Percentiles rank a stretch among this genome's conserved stretches.
Evolutionary conservation across 2,113 vertebrate species (phyloP).

Genomic region (Campylorhamphus procurvoides): DNA sequence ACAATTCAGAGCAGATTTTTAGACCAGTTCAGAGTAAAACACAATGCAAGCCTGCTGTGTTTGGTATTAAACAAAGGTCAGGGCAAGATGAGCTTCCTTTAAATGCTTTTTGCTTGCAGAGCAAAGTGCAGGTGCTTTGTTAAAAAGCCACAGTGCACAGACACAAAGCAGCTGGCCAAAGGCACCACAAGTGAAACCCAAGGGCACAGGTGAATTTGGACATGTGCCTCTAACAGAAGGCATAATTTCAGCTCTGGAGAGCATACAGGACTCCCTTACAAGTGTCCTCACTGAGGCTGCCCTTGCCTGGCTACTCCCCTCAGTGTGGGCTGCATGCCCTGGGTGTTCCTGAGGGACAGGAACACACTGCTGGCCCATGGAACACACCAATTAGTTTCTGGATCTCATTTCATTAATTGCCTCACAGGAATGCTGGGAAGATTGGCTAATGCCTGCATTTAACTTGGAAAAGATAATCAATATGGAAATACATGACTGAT

Average conservation of each 20-base stretch:
- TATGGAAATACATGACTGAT: fast-evolving
- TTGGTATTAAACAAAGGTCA: not conserved
- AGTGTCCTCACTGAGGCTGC: not conserved
- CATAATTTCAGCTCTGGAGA: not conserved
- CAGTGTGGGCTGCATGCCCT: not conserved
- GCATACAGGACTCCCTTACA: not conserved
- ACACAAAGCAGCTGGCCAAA: not conserved
- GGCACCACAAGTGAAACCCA: not conserved
- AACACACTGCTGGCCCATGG: fast-evolving
- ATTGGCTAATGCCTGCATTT: not conserved
- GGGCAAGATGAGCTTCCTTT: not conserved
- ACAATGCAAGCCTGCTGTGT: not conserved
- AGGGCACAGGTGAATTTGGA: not conserved
- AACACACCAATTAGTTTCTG: not conserved
- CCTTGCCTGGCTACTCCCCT: not conserved
- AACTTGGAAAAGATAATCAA: not conserved
- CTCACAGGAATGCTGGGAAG: not conserved
- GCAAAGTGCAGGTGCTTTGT: not conserved
- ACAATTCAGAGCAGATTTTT: not conserved
- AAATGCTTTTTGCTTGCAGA: not conserved
- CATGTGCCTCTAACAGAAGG: not conserved
- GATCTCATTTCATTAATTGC: not conserved
- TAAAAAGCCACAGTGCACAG: not conserved
- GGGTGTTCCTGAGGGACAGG: not conserved
- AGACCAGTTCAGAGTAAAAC: not conserved